phyloP scores from a whole-genome alignment of 2,113 vertebrate genomes.

The Pithys albifrons region DNA sequence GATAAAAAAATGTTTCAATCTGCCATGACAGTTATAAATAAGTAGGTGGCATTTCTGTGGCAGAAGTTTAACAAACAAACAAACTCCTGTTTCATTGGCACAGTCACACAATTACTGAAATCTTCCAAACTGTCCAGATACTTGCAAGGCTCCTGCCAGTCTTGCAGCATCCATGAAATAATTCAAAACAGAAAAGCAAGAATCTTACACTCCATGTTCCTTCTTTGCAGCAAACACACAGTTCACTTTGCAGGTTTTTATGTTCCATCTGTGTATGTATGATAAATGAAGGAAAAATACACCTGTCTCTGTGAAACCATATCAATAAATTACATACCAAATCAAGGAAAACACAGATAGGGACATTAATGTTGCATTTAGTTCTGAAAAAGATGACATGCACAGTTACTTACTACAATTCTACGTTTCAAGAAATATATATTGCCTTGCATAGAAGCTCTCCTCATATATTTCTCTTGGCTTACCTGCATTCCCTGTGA shows the following conservation, averaged over 20 bases:
- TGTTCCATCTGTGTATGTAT: neutral
- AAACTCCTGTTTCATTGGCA: constrained; percentile 4
- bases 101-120: neutral
- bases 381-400: neutral
- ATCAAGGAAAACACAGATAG: neutral
- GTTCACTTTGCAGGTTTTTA: neutral
- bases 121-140: neutral
- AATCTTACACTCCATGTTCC: neutral
- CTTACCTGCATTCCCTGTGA: neutral
- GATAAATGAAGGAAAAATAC: neutral
- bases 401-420: accelerated
- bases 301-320: neutral
- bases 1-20: constrained; percentile 37
- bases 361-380: neutral
- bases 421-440: neutral
- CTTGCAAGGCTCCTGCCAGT: neutral
- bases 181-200: neutral
- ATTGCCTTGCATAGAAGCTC: neutral
- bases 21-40: constrained; percentile 28
- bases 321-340: neutral
- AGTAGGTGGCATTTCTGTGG: constrained; percentile 32
- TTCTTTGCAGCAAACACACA: neutral
- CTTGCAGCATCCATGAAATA: neutral
- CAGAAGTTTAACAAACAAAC: constrained; percentile 18
- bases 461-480: neutral